Evolutionary conservation across 2,797 vertebrate genomes (phyloP), one percentile per base, ranked within the genome.

Genomic region (Octomys mimax): DNA sequence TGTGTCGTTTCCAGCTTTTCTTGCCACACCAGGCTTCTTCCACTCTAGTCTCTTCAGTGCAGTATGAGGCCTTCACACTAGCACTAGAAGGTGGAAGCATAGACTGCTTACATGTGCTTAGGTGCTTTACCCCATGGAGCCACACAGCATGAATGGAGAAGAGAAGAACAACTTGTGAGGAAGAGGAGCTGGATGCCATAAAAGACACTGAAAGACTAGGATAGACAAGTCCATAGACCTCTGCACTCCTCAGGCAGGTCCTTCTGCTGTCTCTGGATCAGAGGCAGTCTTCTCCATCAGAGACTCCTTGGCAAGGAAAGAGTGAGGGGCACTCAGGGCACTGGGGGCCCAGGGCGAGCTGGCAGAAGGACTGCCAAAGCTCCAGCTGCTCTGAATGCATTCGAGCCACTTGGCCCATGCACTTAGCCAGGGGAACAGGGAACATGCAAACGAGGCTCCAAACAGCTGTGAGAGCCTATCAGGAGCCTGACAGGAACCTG

Each of bases 311-410:
- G 68, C 62, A 94, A 95, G 70, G 59, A 81, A 92, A 83, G 12
- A 36, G 22, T 19, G 68, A 89, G 73, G 36, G 49, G 12, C 14
- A 22, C 24, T 19, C 0, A 0, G 1, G 82, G 61, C 73, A 85
- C 19, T 39, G n/a, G 49, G 78, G 80, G 36, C 9, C 59, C 9
- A 1, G n/a, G 62, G 21, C 0, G 52, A 92, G 77, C 73, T 46
- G 86, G 31, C 18, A 66, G 81, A 36, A 82, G 39, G 57, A 3
- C 24, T 0, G 21, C 49, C 68, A 52, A 66, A 57, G 18, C 49
- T 91, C 64, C 93, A 95, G 87, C 93, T 95, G 86, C 96, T 87
- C 83, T 11, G 31, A 83, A 46, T 39, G 52, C 28, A 24, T 57
- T 92, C 46, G 77, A 88, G 91, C 52, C 89, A 31, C 91, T 87